Evolutionary conservation across 2,888 invertebrate genomes (phyloP).

Genomic region (Idaea biselata): DNA sequence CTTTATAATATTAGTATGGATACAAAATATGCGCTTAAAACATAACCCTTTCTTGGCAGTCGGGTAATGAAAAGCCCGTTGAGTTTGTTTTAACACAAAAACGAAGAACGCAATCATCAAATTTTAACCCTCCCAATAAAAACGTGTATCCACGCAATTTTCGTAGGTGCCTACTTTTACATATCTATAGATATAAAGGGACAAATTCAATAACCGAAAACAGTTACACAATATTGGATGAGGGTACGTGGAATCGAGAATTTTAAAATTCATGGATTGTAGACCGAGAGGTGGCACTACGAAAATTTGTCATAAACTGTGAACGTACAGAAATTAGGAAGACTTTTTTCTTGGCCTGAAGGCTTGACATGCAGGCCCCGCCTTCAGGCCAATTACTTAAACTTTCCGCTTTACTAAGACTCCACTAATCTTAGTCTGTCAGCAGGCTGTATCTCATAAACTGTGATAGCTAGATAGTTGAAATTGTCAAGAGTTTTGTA

Average conservation of each 20-base stretch:
- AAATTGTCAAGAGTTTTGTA: no score
- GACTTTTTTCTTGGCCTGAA: no score
- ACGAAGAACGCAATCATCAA: background rate
- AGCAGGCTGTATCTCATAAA: no score
- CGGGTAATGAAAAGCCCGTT: background rate
- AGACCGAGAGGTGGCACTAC: background rate
- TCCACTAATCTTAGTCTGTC: no score
- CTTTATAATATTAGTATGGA: no score
- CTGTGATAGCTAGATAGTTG: no score
- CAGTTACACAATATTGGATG: constrained; percentile 18
- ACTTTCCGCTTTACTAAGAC: no score
- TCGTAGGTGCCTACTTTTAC: background rate
- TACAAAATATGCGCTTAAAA: no score
- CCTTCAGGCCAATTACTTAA: no score
- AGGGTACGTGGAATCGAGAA: constrained; percentile 23
- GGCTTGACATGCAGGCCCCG: no score
- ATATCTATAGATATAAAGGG: background rate
- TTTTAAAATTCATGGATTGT: constrained; percentile 37
- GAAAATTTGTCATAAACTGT: background rate
- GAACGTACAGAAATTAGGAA: no score
- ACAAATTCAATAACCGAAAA: constrained; percentile 5
- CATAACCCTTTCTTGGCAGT: no score
- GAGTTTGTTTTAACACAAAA: background rate
- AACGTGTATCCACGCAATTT: background rate
- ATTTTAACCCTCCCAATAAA: background rate